Evolutionary conservation across 2,797 vertebrate genomes (phyloP).

Genomic region (Echeneis naucrates): DNA sequence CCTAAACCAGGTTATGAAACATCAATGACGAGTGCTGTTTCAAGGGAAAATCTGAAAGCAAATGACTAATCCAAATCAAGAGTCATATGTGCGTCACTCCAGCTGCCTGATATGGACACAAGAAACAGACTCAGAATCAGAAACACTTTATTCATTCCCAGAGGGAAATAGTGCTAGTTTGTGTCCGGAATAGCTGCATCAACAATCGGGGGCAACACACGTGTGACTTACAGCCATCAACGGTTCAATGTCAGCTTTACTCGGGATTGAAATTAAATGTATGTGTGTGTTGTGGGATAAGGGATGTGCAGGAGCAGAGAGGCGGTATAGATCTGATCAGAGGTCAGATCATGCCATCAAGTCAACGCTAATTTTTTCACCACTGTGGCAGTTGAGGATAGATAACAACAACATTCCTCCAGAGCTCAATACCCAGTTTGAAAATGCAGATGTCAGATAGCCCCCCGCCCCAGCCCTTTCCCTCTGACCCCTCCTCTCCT

Average conservation of each 20-base stretch:
- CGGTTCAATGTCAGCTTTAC: background rate
- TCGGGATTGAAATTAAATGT: background rate
- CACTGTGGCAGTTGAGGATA: slow-evolving; percentile 40
- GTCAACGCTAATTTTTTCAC: slow-evolving; percentile 48
- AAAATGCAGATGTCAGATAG: slow-evolving; percentile 81
- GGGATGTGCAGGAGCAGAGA: background rate
- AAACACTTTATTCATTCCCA: too few relatives aligned
- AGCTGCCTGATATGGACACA: background rate
- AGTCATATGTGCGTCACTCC: slow-evolving; percentile 6
- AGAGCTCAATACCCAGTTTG: slow-evolving; percentile 61
- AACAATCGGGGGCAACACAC: slow-evolving; percentile 6
- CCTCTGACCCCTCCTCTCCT: slow-evolving; percentile 54
- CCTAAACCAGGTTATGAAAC: slow-evolving; percentile 44
- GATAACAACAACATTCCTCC: slow-evolving; percentile 73
- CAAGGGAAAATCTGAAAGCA: slow-evolving; percentile 11
- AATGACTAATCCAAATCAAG: slow-evolving; percentile 51
- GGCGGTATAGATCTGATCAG: slow-evolving; percentile 37
- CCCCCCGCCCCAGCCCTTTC: slow-evolving; percentile 9
- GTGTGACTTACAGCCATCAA: slow-evolving; percentile 25
- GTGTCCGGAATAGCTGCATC: slow-evolving; percentile 18
- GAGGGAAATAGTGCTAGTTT: too few relatives aligned
- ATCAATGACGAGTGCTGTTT: slow-evolving; percentile 40
- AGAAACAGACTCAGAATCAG: too few relatives aligned
- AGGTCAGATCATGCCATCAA: slow-evolving; percentile 38
- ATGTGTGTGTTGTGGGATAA: background rate